Conservation (phyloP, 2,888 invertebrate species). For the Caenorhabditis parvicauda region DNA sequence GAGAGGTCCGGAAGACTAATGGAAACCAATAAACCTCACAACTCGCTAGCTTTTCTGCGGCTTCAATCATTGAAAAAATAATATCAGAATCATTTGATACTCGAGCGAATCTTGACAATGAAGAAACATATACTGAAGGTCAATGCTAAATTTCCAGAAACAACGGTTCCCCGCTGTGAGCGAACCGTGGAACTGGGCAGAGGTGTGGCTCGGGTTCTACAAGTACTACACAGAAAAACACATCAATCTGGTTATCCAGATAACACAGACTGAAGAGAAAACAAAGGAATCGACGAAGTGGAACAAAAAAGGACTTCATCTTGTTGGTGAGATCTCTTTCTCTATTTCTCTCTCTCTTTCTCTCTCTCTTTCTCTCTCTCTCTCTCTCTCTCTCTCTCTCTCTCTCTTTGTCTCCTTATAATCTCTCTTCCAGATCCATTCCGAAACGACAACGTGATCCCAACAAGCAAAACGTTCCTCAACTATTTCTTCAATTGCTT, state of each 20-base stretch:
- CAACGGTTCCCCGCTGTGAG: constrained; percentile 6
- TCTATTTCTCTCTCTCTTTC: too few relatives aligned
- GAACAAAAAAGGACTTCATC: constrained; percentile 26
- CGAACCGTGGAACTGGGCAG: constrained; percentile 11
- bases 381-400: too few relatives aligned
- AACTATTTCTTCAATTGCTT: constrained; percentile 38
- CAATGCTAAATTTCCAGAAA: constrained; percentile 1
- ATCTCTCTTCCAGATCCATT: constrained; percentile 24
- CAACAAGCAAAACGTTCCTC: constrained; percentile 26
- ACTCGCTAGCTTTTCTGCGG: too few relatives aligned
- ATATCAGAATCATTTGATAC: too few relatives aligned
- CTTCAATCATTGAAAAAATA: too few relatives aligned
- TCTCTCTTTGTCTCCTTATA: not conserved
- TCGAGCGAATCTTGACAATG: too few relatives aligned
- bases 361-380: not conserved
- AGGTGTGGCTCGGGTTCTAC: constrained; percentile 22
- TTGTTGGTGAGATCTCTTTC: constrained; percentile 19
- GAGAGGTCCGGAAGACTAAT: too few relatives aligned
- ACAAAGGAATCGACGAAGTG: constrained; percentile 11
- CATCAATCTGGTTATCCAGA: constrained; percentile 19
- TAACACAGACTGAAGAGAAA: constrained; percentile 13
- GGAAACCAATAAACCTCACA: too few relatives aligned
- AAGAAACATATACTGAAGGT: too few relatives aligned
- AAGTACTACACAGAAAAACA: constrained; percentile 12
- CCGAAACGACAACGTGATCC: constrained; percentile 29